These are phyloP conservation scores for Bradypodion ventrale DNA, from an alignment of 2,797 vertebrate species.

Conservation along the genomic window DNA sequence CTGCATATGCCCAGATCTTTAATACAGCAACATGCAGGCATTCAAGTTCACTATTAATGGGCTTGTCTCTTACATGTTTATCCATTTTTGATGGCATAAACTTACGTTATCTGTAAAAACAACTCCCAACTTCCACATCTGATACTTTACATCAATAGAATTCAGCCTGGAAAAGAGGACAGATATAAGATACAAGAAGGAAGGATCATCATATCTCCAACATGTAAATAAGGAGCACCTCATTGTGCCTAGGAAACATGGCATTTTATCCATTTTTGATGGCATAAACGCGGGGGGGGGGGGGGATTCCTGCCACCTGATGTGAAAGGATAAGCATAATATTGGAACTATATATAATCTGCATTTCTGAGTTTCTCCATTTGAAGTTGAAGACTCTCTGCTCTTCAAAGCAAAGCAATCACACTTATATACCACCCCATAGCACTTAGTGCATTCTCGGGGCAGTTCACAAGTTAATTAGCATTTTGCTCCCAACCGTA, in stretches of 20 bases:
- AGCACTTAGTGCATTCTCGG: too few relatives aligned
- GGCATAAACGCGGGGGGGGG: too few relatives aligned
- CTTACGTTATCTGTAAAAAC: constrained; percentile 97
- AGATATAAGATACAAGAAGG: background rate
- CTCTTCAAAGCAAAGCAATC: too few relatives aligned
- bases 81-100: constrained; percentile 25
- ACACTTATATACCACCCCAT: too few relatives aligned
- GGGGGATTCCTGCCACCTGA: background rate
- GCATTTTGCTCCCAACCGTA: too few relatives aligned
- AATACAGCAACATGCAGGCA: background rate
- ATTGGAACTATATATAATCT: background rate
- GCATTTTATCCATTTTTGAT: too few relatives aligned
- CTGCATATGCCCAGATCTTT: background rate
- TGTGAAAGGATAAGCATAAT: too few relatives aligned
- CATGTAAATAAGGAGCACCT: background rate
- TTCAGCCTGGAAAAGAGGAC: constrained; percentile 80
- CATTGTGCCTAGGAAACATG: background rate
- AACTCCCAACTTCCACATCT: constrained; percentile 98
- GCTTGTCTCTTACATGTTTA: background rate
- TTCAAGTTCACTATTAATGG: background rate
- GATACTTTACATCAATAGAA: constrained; percentile 95
- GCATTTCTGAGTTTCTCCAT: too few relatives aligned
- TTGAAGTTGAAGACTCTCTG: too few relatives aligned
- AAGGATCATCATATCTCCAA: background rate
- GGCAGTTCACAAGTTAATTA: too few relatives aligned